A percentile compares a stretch with the other conserved stretches of the same genome.
These are phyloP conservation scores for Sander vitreus DNA, from an alignment of 2,113 vertebrate species.

Conservation along the genomic window DNA sequence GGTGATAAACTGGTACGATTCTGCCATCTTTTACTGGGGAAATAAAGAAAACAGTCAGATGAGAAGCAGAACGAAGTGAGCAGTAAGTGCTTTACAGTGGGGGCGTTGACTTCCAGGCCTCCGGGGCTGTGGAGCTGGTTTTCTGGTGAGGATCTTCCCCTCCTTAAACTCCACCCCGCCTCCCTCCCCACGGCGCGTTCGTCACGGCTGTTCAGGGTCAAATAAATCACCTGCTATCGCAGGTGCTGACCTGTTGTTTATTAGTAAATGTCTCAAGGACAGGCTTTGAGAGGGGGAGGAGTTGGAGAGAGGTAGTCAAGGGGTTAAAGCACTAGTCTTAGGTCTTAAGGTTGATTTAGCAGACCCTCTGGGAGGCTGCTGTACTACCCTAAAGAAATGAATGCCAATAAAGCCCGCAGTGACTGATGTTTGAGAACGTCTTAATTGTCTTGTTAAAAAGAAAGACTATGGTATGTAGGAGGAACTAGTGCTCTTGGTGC, in stretches of 20 bases:
- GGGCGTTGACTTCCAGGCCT: slow-evolving; percentile 76
- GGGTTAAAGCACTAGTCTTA: slow-evolving; percentile 75
- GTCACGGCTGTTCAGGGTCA: slow-evolving; percentile 70
- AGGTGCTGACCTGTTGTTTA: slow-evolving; percentile 86
- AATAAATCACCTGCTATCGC: slow-evolving; percentile 83
- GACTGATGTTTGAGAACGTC: slow-evolving; percentile 67
- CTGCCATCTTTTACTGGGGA: slow-evolving; percentile 64
- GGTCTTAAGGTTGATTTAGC: slow-evolving; percentile 80
- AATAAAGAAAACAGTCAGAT: slow-evolving; percentile 78
- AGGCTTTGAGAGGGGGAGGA: slow-evolving; percentile 69
- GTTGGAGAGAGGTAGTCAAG: slow-evolving; percentile 65
- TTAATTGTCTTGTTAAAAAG: slow-evolving; percentile 73
- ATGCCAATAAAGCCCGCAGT: slow-evolving; percentile 72
- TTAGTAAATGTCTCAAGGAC: slow-evolving; percentile 79
- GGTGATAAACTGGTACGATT: slow-evolving; percentile 73
- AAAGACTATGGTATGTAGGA: slow-evolving; percentile 38
- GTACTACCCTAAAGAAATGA: slow-evolving; percentile 73
- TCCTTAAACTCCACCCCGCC: slow-evolving; percentile 53
- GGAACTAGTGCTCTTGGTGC: slow-evolving; percentile 30
- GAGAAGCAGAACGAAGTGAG: slow-evolving; percentile 78
- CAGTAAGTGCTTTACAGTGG: slow-evolving; percentile 80
- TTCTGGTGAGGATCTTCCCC: slow-evolving; percentile 65
- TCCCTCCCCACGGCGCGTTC: slow-evolving; percentile 48
- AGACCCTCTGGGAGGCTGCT: slow-evolving; percentile 74
- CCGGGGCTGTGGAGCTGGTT: slow-evolving; percentile 59